Evolutionary conservation across 2,113 vertebrate species (phyloP).

Genomic region (Callipepla californica): DNA sequence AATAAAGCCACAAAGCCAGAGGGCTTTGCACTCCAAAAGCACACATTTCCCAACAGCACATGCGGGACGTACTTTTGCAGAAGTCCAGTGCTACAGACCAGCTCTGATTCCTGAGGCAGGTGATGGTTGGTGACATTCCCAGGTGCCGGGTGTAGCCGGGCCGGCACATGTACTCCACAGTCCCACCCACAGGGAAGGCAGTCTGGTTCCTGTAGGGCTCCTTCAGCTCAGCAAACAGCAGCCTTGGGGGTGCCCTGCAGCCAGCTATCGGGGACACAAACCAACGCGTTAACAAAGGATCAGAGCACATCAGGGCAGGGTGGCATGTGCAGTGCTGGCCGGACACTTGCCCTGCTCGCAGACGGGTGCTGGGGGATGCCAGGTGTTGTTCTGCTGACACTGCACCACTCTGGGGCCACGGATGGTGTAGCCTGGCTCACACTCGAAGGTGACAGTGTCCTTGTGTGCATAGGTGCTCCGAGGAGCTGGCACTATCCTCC

Average conservation of each 20-base stretch:
- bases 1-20: background rate
- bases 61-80: background rate
- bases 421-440: slow-evolving; percentile 60
- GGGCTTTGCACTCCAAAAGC: background rate
- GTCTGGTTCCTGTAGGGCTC: background rate
- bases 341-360: slow-evolving; percentile 70
- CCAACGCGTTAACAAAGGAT: background rate
- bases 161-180: background rate
- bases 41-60: background rate
- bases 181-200: background rate
- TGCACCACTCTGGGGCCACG: slow-evolving; percentile 15
- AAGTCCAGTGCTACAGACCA: background rate
- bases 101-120: background rate
- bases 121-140: background rate
- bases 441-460: slow-evolving; percentile 56
- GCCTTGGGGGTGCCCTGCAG: background rate
- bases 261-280: background rate
- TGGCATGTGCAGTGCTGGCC: fast-evolving
- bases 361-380: slow-evolving; percentile 57
- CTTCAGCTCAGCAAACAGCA: slow-evolving; percentile 15
- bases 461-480: slow-evolving; percentile 24
- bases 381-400: slow-evolving; percentile 58
- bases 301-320: background rate
- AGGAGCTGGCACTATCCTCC: slow-evolving; percentile 41
- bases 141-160: background rate